These are phyloP conservation scores for Mellilla xanthometata DNA, from an alignment of 2,888 invertebrate species.

Conservation along the genomic window DNA sequence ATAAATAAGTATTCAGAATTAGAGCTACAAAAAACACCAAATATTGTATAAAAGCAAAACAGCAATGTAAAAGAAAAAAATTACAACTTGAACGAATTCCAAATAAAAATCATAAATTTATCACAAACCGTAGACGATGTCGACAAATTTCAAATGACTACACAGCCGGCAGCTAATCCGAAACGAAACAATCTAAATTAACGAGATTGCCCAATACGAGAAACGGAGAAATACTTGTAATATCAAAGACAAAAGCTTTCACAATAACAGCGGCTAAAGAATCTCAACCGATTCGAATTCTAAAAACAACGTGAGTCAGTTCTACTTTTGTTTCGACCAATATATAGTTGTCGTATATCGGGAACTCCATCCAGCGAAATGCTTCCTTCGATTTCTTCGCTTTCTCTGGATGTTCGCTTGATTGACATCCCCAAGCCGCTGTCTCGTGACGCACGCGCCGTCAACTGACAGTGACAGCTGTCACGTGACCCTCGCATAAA, in stretches of 20 bases:
- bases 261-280: slow-evolving; percentile 5
- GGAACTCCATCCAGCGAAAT: slow-evolving; percentile 4
- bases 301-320: slow-evolving; percentile 18
- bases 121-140: too few species aligned
- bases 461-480: slow-evolving; percentile 49
- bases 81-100: too few species aligned
- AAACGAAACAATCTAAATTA: slow-evolving; percentile 2
- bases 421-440: slow-evolving; percentile 48
- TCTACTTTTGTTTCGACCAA: slow-evolving; percentile 7
- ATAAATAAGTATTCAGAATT: too few species aligned
- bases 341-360: background rate
- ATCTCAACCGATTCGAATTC: slow-evolving; percentile 16
- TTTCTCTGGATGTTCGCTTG: slow-evolving; percentile 34
- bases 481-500: slow-evolving; percentile 45
- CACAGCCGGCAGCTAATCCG: background rate
- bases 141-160: background rate
- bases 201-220: slow-evolving; percentile 2
- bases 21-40: too few species aligned
- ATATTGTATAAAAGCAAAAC: too few species aligned
- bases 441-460: slow-evolving; percentile 37
- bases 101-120: too few species aligned
- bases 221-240: background rate
- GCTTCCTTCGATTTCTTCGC: slow-evolving; percentile 26
- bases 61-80: too few species aligned
- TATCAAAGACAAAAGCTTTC: slow-evolving; percentile 9